Evolutionary conservation across 2,113 vertebrate species (phyloP).

Genomic region (Perca flavescens): DNA sequence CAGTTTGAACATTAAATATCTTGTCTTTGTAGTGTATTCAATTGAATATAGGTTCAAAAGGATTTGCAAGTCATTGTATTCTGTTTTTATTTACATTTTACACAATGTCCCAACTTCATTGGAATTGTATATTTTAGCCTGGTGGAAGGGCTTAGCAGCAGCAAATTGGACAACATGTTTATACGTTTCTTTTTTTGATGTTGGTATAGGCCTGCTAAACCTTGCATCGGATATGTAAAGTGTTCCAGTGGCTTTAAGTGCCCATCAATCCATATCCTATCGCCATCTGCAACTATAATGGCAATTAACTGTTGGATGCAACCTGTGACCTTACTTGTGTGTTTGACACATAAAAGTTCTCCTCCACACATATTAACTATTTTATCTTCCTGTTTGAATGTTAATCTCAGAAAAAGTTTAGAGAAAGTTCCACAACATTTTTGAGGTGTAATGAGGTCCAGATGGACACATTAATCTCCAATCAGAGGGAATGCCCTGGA

Average conservation of each 20-base stretch:
- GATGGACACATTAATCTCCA: constrained; percentile 68
- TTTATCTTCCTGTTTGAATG: constrained; percentile 7
- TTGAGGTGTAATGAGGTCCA: constrained; percentile 63
- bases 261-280: background rate
- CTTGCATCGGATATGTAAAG: background rate
- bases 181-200: background rate
- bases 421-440: constrained; percentile 50
- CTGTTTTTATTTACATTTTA: too few relatives aligned
- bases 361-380: constrained; percentile 19
- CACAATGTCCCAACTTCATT: too few relatives aligned
- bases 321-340: background rate
- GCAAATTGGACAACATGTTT: background rate
- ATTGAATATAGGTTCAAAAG: too few relatives aligned
- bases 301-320: background rate
- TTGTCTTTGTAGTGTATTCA: too few relatives aligned
- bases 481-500: constrained; percentile 45
- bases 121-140: background rate
- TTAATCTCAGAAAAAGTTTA: background rate
- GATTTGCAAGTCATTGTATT: too few relatives aligned
- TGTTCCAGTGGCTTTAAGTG: constrained; percentile 1
- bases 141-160: background rate
- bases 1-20: too few relatives aligned
- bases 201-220: fast-evolving
- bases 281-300: background rate
- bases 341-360: background rate